Conservation (phyloP, 2,113 vertebrate genomes). For the Pseudopipra pipra region DNA sequence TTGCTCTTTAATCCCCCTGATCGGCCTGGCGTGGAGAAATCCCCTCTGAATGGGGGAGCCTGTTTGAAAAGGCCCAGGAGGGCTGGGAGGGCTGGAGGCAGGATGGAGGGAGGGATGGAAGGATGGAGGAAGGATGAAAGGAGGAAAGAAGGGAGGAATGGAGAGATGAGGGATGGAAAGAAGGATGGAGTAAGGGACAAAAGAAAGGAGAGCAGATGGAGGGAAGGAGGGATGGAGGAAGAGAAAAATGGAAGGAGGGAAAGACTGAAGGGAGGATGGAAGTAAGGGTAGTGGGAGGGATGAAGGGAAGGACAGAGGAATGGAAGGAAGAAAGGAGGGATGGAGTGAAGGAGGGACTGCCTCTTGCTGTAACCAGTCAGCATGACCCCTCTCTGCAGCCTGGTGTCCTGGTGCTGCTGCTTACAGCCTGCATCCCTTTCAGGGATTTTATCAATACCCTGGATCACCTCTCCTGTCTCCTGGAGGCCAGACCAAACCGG, state of each 20-base stretch:
- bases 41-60: conserved; percentile 80
- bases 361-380: not conserved
- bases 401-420: not conserved
- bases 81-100: not conserved
- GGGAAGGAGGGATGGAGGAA: not conserved
- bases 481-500: not conserved
- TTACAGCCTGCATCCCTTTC: not conserved
- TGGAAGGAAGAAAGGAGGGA: not conserved
- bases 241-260: not conserved
- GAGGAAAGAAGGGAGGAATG: not conserved
- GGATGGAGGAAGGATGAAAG: not conserved
- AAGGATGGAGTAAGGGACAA: not conserved
- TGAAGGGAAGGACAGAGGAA: not conserved
- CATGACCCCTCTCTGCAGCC: not conserved
- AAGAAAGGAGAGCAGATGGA: not conserved
- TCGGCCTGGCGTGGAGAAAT: conserved; percentile 88
- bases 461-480: not conserved
- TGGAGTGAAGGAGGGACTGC: not conserved
- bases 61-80: conserved; percentile 71
- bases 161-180: not conserved
- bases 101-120: not conserved
- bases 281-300: not conserved
- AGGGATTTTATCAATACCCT: not conserved
- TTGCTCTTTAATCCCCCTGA: conserved; percentile 88
- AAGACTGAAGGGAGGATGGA: not conserved